Evolutionary conservation across 2,113 vertebrate species (phyloP), one percentile per base, ranked within the genome.

Genomic region (Speoplatyrhinus poulsoni): DNA sequence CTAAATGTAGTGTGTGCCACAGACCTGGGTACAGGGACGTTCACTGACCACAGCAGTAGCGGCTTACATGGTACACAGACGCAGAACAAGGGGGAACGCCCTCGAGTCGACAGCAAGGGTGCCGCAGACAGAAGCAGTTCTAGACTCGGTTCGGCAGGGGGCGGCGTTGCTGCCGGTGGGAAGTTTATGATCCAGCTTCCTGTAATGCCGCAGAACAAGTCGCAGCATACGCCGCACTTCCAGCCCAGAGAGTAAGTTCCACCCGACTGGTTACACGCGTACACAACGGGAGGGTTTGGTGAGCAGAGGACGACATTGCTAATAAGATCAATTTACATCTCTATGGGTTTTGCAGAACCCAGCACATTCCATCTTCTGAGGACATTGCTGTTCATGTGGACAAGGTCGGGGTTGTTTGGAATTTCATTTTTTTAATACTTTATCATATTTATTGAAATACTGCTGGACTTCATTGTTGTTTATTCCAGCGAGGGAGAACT

Each of bases 1-100:
- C 57, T 5, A 8, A 15, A 49, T 73, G 1, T 74, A 16, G 10
- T 67, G 8, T 59, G 15, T 62, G 9, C 15, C 49, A 0, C 77
- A 94, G 94, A 93, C n/a, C 46, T 65, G 6, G 92, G 94, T 66
- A 88, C 77, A 0, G 72, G 92, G 50, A 85, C 84, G 48, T 83
- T 82, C 67, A 90, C 88, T 49, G 84, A 89, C 56, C 91, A 88
- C 61, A 80, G 49, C 71, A 56, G n/a, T 0, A 83, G 82, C 41
- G 88, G 85, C 26, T 88, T 88, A 0, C 49, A 76, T 7, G 73
- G 89, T 59, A 90, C 92, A 70, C 71, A 91, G 36, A 70, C 79
- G 2, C 93, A 91, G 69, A 92, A 76, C 66, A 89, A 90, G 0
- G 88, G 87, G 5, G 91, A 92, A 0, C 67, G 82, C 6, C 77